Conservation (phyloP, 2,797 vertebrate genomes). For the Sebastes matsubarae region DNA sequence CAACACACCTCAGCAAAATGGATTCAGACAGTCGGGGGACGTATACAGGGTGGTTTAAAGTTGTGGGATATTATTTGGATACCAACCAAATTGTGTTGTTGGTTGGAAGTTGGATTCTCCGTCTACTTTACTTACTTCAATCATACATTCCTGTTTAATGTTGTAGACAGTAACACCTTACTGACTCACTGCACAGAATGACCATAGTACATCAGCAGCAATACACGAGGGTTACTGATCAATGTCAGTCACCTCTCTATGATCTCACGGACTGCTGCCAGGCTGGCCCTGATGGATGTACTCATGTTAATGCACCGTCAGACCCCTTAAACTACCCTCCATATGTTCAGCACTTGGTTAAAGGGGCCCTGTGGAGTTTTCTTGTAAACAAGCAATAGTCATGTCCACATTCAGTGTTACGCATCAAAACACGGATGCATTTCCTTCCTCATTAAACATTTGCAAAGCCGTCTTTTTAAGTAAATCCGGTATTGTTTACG, state of each 20-base stretch:
- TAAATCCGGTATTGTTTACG: no score
- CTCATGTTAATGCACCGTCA: not conserved
- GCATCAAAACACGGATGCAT: no score
- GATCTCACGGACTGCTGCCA: not conserved
- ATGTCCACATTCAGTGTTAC: not conserved
- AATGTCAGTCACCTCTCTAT: not conserved
- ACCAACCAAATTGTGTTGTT: not conserved
- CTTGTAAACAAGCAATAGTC: not conserved
- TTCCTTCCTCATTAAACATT: no score
- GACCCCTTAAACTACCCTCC: not conserved
- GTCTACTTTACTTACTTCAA: not conserved
- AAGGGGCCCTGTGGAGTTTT: no score
- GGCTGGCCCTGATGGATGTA: not conserved
- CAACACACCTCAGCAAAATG: not conserved
- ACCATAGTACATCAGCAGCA: not conserved
- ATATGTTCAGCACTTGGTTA: not conserved
- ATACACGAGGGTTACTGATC: not conserved
- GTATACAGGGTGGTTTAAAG: not conserved
- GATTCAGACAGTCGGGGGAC: not conserved
- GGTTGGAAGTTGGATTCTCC: not conserved
- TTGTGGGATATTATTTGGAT: not conserved
- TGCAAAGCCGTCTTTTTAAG: no score
- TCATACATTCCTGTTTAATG: not conserved
- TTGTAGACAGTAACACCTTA: not conserved
- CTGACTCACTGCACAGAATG: not conserved